Evolutionary conservation across 1,140 invertebrate species (phyloP).

Genomic region (Helicoverpa armigera): DNA sequence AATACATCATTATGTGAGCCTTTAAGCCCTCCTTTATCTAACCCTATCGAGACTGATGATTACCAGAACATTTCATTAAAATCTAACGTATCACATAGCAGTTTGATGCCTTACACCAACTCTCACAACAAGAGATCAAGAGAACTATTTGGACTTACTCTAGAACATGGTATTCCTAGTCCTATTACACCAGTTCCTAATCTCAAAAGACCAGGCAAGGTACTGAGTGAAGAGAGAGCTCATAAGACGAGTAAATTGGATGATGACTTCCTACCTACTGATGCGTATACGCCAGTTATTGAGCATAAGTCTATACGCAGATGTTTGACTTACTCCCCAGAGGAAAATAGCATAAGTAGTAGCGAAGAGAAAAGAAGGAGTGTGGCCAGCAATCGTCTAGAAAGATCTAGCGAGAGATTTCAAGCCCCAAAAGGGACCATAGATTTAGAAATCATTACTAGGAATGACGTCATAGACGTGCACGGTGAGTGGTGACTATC

Average conservation of each 20-base stretch:
- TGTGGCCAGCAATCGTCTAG: conserved; percentile 77
- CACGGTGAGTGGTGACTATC: conserved; percentile 86
- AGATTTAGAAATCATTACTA: conserved; percentile 79
- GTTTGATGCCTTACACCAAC: conserved; percentile 67
- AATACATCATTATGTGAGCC: conserved; percentile 72
- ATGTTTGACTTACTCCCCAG: conserved; percentile 81
- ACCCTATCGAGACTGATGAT: conserved; percentile 53
- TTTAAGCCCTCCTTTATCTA: conserved; percentile 54
- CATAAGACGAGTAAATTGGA: conserved; percentile 81
- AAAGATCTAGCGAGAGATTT: conserved; percentile 72
- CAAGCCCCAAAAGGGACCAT: conserved; percentile 78
- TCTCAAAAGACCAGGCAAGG: conserved; percentile 76
- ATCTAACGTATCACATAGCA: conserved; percentile 78
- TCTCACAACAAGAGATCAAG: conserved; percentile 69
- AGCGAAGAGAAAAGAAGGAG: conserved; percentile 81
- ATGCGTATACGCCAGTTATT: conserved; percentile 76
- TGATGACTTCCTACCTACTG: conserved; percentile 71
- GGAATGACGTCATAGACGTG: conserved; percentile 80
- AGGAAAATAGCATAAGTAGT: conserved; percentile 80
- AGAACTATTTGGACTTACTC: conserved; percentile 77
- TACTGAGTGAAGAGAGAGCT: conserved; percentile 78
- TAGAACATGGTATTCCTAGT: conserved; percentile 82
- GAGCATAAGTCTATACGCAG: conserved; percentile 81
- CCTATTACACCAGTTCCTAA: conserved; percentile 78
- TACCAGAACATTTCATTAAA: conserved; percentile 63